Base-by-base conservation (phyloP, 35 echinoderm and acorn worm genomes). In the Apostichopus californicus region DNA sequence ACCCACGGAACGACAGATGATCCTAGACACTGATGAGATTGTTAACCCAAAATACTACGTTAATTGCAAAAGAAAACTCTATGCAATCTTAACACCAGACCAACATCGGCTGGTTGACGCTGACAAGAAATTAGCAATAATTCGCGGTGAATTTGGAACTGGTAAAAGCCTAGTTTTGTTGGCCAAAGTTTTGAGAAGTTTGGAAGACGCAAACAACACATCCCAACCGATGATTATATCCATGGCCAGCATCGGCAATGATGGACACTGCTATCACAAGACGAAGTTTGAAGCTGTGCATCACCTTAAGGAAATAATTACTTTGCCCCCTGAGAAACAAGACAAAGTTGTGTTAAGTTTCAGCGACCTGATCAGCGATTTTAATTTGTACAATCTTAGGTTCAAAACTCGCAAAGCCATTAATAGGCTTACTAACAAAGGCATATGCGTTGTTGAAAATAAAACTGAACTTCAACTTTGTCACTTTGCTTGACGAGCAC, bases 251-350 rank as follows among this genome's bases (percentile, higher is more conserved):
- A 58, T 85, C 9, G 81, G 81, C 28, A 58, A 59, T 85, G 81
- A 85, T 59, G 81, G 81, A 20, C 17, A 24, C 56, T 85, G 81
- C 55, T 85, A 85, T 55, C 81, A 85, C 23, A 85, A 59, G 81
- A 85, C 81, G 54, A 85, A 85, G 21, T 85, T 85, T 85, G 25
- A 58, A 59, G 54, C 81, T 17, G 58, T 59, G 1, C n/a, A 85
- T 22, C 81, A 85, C 81, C 81, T 85, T 8, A 85, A 58, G 23
- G 15, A 57, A 22, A 56, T 85, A 25, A 85, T 52, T 59, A 52
- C 9, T 24, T 9, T 53, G 10, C 15, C 78, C 5, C 26, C 25
- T 1, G 26, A 81, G 9, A 54, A 7, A 54, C n/a, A 23, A 15
- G 15, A 59, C 14, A 21, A 54, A 18, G n/a, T 13, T 8, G 58